Conservation (phyloP, 2,797 vertebrate genomes). For the Peromyscus nudipes region DNA sequence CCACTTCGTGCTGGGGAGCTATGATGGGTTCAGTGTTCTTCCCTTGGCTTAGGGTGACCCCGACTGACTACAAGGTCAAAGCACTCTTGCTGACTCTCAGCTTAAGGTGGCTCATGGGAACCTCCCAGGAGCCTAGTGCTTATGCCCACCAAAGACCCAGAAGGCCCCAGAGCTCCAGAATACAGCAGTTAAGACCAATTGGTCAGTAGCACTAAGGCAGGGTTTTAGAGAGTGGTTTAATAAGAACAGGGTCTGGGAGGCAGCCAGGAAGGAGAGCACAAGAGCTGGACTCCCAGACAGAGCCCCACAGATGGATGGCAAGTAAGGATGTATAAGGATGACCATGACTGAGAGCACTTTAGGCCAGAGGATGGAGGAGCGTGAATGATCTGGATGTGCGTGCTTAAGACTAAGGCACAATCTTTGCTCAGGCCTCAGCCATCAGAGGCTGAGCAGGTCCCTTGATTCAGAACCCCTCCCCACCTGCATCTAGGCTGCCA, state of each 20-base stretch:
- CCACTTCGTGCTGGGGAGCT: too few relatives aligned
- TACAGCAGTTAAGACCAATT: neutral
- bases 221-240: neutral
- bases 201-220: neutral
- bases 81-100: neutral
- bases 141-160: rapidly evolving
- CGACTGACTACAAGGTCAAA: too few relatives aligned
- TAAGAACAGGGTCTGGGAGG: neutral
- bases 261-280: rapidly evolving
- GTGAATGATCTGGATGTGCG: rapidly evolving
- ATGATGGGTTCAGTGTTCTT: too few relatives aligned
- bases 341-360: too few relatives aligned
- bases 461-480: neutral
- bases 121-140: neutral
- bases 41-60: neutral
- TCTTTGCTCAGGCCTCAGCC: neutral
- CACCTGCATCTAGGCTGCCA: neutral
- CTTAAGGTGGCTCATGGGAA: neutral
- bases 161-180: neutral
- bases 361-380: rapidly evolving
- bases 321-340: neutral
- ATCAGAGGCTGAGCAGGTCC: neutral
- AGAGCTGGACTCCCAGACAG: too few relatives aligned
- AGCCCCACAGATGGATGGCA: rapidly evolving
- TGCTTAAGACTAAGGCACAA: neutral